Evolutionary conservation across 2,113 vertebrate species (phyloP).

Genomic region (Jacana jacana): DNA sequence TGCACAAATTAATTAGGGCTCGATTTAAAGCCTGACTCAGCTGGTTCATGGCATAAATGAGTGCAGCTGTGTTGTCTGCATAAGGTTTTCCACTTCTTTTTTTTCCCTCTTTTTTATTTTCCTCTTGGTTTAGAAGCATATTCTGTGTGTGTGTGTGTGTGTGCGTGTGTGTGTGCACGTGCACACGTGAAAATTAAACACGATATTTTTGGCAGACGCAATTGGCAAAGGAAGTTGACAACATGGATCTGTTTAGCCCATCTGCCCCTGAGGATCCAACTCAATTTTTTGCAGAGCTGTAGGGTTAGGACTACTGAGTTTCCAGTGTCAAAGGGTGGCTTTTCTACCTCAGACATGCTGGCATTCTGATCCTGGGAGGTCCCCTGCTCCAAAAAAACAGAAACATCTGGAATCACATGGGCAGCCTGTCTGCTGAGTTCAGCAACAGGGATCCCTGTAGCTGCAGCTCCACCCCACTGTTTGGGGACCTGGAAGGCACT

Average conservation of each 20-base stretch:
- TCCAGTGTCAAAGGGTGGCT: conserved; percentile 38
- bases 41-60: conserved; percentile 19
- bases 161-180: not conserved
- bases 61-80: conserved; percentile 31
- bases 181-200: not conserved
- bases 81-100: not conserved
- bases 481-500: conserved; percentile 33
- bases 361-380: conserved; percentile 69
- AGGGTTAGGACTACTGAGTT: conserved; percentile 42
- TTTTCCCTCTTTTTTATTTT: not conserved
- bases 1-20: conserved; percentile 44
- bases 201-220: not conserved
- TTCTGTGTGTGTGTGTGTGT: not conserved
- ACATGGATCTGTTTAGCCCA: conserved; percentile 2
- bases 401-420: conserved; percentile 72
- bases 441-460: conserved; percentile 52
- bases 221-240: not conserved
- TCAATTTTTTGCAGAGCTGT: conserved; percentile 31
- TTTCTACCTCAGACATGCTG: conserved; percentile 37
- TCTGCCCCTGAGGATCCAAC: not conserved
- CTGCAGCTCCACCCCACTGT: conserved; percentile 49
- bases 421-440: conserved; percentile 69
- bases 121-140: not conserved
- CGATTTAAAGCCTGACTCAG: conserved; percentile 21
- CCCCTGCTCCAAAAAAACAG: not conserved